Conservation (phyloP, 92 coral and sea anemone species). For the Pocillopora meandrina region DNA sequence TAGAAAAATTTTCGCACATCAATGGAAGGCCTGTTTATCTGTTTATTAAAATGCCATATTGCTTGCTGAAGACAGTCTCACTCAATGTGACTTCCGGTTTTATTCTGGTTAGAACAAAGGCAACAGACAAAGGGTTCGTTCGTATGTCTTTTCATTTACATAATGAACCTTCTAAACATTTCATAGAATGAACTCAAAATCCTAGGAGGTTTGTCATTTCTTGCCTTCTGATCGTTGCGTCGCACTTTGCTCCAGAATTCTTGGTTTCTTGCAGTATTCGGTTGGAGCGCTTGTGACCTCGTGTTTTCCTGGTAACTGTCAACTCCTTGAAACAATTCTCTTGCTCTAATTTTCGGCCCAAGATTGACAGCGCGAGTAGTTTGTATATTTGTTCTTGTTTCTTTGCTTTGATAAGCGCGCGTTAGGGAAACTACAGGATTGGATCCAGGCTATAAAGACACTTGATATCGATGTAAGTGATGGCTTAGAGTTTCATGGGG, state of each 20-base stretch:
- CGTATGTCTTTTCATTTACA: constrained; percentile 70
- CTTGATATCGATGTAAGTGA: constrained; percentile 42
- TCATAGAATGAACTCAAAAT: constrained; percentile 55
- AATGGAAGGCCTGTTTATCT: constrained; percentile 34
- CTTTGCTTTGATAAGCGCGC: constrained; percentile 8
- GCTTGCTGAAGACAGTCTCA: constrained; percentile 59
- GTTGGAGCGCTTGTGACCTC: not conserved
- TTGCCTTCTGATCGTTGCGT: constrained; percentile 25
- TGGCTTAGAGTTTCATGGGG: constrained; percentile 28
- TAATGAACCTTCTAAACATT: constrained; percentile 63
- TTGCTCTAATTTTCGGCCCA: constrained; percentile 24
- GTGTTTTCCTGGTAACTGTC: constrained; percentile 2
- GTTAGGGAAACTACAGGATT: constrained; percentile 3
- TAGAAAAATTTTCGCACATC: not conserved
- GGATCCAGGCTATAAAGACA: constrained; percentile 9
- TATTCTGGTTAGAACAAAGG: constrained; percentile 76
- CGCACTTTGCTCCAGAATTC: not conserved
- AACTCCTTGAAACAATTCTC: constrained; percentile 14
- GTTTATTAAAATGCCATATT: constrained; percentile 67
- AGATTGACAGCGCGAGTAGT: constrained; percentile 24
- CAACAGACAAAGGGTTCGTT: constrained; percentile 79
- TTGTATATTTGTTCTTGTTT: constrained; percentile 20
- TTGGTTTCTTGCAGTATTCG: not conserved
- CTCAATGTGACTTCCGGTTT: constrained; percentile 89
- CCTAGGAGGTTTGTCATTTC: constrained; percentile 52